Conservation (phyloP, 1,140 invertebrate genomes). For the Polyergus mexicanus region DNA sequence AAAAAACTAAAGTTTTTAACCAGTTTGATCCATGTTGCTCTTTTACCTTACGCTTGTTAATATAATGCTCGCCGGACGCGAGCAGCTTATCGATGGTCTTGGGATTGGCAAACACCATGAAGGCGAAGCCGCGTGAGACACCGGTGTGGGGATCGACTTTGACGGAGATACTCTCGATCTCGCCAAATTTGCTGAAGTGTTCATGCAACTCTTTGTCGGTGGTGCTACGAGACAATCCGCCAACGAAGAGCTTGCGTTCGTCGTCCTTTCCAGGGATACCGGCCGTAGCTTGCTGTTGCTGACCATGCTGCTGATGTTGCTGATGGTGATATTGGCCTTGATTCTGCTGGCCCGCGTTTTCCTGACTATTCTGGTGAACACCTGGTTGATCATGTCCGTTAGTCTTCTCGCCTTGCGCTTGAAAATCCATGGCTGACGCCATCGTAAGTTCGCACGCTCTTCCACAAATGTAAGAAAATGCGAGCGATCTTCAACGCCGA, state of each 20-base stretch:
- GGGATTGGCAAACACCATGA: constrained; percentile 89
- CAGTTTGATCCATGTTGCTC: no score
- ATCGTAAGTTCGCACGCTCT: constrained; percentile 68
- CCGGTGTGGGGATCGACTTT: constrained; percentile 90
- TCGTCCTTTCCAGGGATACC: constrained; percentile 86
- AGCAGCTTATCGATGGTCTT: constrained; percentile 89
- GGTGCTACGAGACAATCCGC: constrained; percentile 85
- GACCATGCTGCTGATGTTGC: constrained; percentile 50
- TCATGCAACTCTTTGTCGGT: constrained; percentile 88
- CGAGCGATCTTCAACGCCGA: no score
- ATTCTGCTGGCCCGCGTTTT: constrained; percentile 65
- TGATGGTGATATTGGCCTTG: constrained; percentile 72
- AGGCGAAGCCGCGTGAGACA: constrained; percentile 90
- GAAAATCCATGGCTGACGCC: constrained; percentile 83
- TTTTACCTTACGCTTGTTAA: constrained; percentile 88
- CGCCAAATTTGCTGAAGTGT: constrained; percentile 89
- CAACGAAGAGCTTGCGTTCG: constrained; percentile 87
- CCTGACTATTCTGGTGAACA: constrained; percentile 27
- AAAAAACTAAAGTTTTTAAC: no score
- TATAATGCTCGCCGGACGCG: constrained; percentile 87
- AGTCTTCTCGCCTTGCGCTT: constrained; percentile 74
- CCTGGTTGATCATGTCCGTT: constrained; percentile 6
- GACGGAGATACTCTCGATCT: constrained; percentile 89
- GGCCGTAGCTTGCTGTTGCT: constrained; percentile 83
- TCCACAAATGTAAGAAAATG: background rate